phyloP scores from a whole-genome alignment of 2,797 vertebrate species.

The Coluber constrictor region DNA sequence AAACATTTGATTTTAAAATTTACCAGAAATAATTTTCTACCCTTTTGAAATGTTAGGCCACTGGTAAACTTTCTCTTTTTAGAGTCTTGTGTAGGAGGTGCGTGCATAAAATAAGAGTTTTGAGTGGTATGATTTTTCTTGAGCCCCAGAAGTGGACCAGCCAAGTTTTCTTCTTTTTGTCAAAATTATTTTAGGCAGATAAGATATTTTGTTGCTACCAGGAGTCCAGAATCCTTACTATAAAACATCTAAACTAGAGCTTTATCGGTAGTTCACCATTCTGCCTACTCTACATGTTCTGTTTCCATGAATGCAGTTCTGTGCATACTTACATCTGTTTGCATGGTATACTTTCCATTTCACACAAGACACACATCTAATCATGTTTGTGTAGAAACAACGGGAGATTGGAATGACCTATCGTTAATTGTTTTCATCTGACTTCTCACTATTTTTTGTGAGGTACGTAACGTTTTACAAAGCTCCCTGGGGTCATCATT shows the following conservation, averaged over 20 bases:
- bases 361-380: not conserved
- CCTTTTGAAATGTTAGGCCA: not conserved
- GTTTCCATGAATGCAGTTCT: not conserved
- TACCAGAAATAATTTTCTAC: not conserved
- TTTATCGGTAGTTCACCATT: not conserved
- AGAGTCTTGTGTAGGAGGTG: not conserved
- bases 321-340: not conserved
- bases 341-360: not conserved
- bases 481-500: not conserved
- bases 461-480: not conserved
- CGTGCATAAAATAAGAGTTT: not conserved
- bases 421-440: not conserved
- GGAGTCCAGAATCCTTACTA: not conserved
- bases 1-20: not conserved
- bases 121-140: not conserved
- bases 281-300: not conserved
- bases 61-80: not conserved
- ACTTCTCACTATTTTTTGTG: not conserved
- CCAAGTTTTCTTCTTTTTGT: not conserved
- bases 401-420: not conserved
- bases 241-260: not conserved
- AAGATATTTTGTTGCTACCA: not conserved
- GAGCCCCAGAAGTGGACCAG: not conserved
- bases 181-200: not conserved
- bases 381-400: not conserved